Conservation (phyloP, 2,797 vertebrate species). For the Sebastes iracundus region DNA sequence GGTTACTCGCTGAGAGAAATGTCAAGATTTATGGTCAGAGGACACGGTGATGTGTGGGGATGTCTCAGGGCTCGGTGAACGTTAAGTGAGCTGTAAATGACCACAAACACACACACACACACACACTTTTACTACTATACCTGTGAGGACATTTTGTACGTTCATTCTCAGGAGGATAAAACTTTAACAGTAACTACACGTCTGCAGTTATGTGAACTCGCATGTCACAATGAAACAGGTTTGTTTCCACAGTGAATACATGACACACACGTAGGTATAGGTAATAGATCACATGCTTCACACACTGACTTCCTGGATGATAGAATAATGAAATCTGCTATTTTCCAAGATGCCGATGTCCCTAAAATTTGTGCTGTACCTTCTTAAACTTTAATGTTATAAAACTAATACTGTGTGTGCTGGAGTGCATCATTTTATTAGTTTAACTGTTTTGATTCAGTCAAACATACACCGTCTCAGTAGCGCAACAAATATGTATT, state of each 20-base stretch:
- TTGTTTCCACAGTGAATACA: not conserved
- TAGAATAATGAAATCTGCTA: not conserved
- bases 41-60: not conserved
- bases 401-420: not conserved
- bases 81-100: not conserved
- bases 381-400: not conserved
- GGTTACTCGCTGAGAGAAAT: constrained; percentile 1
- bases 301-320: not conserved
- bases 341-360: not conserved
- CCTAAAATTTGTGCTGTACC: not conserved
- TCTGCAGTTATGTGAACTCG: not conserved
- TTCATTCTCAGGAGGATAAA: not conserved
- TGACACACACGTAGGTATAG: not conserved
- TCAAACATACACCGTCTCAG: not conserved
- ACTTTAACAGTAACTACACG: not conserved
- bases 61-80: not conserved
- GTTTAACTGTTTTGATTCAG: not conserved
- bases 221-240: not conserved
- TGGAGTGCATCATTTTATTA: not conserved
- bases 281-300: not conserved
- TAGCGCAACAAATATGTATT: not conserved
- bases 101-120: not conserved
- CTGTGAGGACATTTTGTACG: not conserved
- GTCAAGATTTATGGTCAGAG: constrained; percentile 4
- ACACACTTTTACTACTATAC: not conserved